Base-by-base conservation (phyloP, 2,113 vertebrate species). In the Tragelaphus strepsiceros region DNA sequence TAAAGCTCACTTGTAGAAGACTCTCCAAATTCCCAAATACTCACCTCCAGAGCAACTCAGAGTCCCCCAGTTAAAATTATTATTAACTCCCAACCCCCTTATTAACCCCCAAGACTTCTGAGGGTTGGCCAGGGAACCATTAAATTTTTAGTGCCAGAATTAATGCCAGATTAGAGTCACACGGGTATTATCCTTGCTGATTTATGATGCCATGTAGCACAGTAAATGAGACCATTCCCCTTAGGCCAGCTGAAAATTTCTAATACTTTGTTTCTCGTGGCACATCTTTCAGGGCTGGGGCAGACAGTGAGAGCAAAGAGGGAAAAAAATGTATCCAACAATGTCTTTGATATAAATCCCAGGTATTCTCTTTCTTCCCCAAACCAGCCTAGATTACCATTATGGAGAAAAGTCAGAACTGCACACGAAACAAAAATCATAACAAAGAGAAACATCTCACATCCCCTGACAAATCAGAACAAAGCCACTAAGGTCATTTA, bases 121-220 rank as follows among this genome's bases (percentile, higher is more conserved):
- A 95, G 74, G 46, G 21, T 67, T 89, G 28, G 67, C 58, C 78
- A 94, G 46, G 80, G 71, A 91, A 94, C 51, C 67, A 95, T 88
- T 90, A 95, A 80, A 39, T 30, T 97, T 94, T 97, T 90, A 93
- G 17, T 86, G 51, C 53, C 89, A 80, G 24, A 96, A 97, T 97
- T 91, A 96, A 93, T 91, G 30, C 46, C 78, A 94, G 88, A 90
- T 95, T 92, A 96, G 32, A 93, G 89, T 83, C 89, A 80, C n/a
- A 53, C 0, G 2, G 61, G 78, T 15, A 89, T 67, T 83, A 82
- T 82, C 61, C 39, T 86, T 51, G 15, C 39, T 89, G 95, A 97
- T 96, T 96, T 98, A 94, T 86, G 71, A 83, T 11, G 43, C 49
- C 58, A 92, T 71, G 6, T 32, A 92, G 35, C 67, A 53, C 14